Base-by-base conservation (phyloP, 1,140 invertebrate genomes). In the Solenopsis invicta region DNA sequence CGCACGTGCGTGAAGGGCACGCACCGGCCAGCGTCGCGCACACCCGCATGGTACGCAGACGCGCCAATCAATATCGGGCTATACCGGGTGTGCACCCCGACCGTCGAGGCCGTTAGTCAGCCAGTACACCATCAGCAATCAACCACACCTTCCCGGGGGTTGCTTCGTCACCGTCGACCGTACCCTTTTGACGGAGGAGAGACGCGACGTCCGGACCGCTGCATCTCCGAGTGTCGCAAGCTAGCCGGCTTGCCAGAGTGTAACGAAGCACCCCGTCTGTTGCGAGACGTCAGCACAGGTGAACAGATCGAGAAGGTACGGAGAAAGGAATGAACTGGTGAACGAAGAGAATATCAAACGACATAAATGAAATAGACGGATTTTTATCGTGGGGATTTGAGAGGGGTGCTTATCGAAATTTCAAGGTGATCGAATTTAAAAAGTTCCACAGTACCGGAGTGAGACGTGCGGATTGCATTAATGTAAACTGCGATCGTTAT, bases 11-110 rank as follows among this genome's bases (percentile, higher is more conserved):
- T 72, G 45, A 61, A 71, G 41, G 24, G 54, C 62, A 61, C n/a
- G 56, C 59, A 85, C 54, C 82, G 54, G 48, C 45, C 71, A 64
- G 72, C 75, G 80, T 77, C 64, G 80, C 78, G 80, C 80, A 88
- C 71, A 81, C 87, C 81, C 90, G 87, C 89, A 88, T 91, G 82
- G 84, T 75, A 91, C 75, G 87, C 85, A 62, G 78, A 85, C 87
- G 84, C 77, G 59, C 90, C 90, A 91, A 91, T 91, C 90, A 90
- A 91, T 91, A 91, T 91, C 87, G 37, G 52, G n/a, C 74, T 75
- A 74, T 71, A 81, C 77, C 77, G 86, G 90, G 88, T 90, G 59
- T 45, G 45, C 77, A 12, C 77, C 72, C 85, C 52, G 61, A 61
- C 81, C 72, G 81, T 82, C 88, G 67, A 50, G 69, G 18, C 21